Base-by-base conservation (phyloP, 2,888 invertebrate species). In the Nudaria mundana region DNA sequence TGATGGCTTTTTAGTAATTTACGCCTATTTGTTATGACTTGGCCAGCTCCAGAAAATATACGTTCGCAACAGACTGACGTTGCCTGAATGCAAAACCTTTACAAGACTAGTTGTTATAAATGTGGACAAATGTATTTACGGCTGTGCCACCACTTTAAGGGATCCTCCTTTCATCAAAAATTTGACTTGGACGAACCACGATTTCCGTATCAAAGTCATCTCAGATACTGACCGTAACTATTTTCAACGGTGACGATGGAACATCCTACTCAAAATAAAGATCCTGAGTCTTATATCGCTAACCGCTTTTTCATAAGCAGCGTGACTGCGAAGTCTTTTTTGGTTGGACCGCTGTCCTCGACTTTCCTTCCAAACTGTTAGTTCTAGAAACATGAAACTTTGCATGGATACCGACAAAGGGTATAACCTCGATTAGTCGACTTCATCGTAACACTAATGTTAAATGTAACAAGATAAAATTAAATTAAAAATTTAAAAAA, bases 1-100 rank as follows among this genome's bases (percentile, higher is more conserved):
- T n/a, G n/a, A n/a, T n/a, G n/a, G n/a, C n/a, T n/a, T n/a, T n/a
- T n/a, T n/a, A n/a, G n/a, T n/a, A n/a, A n/a, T n/a, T n/a, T n/a
- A n/a, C n/a, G n/a, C n/a, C n/a, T n/a, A n/a, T n/a, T n/a, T n/a
- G n/a, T n/a, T n/a, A n/a, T n/a, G n/a, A n/a, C n/a, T n/a, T 30
- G 35, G 24, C 35, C 35, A 12, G 40, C 35, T 8, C 20, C 26
- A 12, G 32, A 39, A 32, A 39, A 39, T 20, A 39, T 20, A 7
- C 39, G 12, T 28, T 39, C 39, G 16, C 32, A 39, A 5, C 29
- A 39, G 5, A 33, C 39, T 15, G 29, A 39, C 5, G 39, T 33
- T 3, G 33, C 39, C 12, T 39, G 39, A 16, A 39, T 39, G 10
- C 39, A 32, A 28, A 39, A 22, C 29, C 39, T 32, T 39, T 39